Base-by-base conservation (phyloP, 2,113 vertebrate genomes). In the Thamnaconus septentrionalis region DNA sequence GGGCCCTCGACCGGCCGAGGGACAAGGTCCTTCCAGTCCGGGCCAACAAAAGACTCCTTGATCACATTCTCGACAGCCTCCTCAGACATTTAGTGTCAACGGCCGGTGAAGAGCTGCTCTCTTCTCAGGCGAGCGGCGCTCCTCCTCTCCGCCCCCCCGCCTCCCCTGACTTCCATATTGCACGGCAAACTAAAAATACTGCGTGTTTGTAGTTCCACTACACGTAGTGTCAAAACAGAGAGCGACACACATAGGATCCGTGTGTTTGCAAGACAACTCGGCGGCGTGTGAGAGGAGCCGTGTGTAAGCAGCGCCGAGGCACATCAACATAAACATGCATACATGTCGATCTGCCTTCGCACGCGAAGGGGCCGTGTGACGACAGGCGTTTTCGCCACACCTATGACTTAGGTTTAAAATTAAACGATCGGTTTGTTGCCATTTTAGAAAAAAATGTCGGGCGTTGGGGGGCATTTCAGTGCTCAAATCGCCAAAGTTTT, bases 151-250 rank as follows among this genome's bases (percentile, higher is more conserved):
- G 69, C 46, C 46, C 46, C 55, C 64, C 50, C 67, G 58, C 69
- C 61, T 60, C 8, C 45, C 40, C 63, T 52, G 41, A 59, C 72
- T 73, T 69, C 70, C 56, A 48, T 61, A 12, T 62, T 44, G 61
- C 59, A 6, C 4, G 75, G 75, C 71, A 76, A 57, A 64, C 80
- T 75, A 79, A 81, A 87, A 82, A 82, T 79, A 83, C 71, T 12
- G 62, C 12, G 52, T 82, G 83, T 81, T 81, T 82, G 78, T 72
- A 72, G 61, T 81, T 83, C 76, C 73, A 71, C 61, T 65, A 66
- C 59, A 61, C 47, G 7, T 43, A 58, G 56, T 71, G 68, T 78
- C 61, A 69, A 74, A 76, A 76, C 66, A 69, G 18, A 69, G 66
- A 53, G 41, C 69, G 56, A 67, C 65, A 31, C 18, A 74, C 65